Conservation (phyloP, 2,113 vertebrate species). For the Rhinolophus ferrumequinum region DNA sequence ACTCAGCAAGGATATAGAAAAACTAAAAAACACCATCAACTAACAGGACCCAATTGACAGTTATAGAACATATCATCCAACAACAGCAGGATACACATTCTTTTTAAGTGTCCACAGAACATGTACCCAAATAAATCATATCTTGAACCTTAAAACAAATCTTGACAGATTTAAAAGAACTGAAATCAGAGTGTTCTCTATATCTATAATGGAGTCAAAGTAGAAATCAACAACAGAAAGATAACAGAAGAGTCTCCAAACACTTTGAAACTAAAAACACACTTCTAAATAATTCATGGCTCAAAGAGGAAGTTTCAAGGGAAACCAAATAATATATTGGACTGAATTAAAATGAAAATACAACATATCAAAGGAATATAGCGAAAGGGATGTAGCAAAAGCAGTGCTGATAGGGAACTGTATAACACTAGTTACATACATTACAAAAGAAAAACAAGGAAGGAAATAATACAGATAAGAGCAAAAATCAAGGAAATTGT, state of each 20-base stretch:
- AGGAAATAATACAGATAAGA: neutral
- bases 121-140: neutral
- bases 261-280: neutral
- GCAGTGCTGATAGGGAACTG: neutral
- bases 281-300: neutral
- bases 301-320: neutral
- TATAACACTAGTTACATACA: neutral
- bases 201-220: neutral
- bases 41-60: neutral
- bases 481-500: neutral
- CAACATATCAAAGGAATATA: neutral
- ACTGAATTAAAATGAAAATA: neutral
- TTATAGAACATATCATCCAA: neutral
- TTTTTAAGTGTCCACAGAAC: neutral
- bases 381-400: neutral
- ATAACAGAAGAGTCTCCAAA: neutral
- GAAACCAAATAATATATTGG: neutral
- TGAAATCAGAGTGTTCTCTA: neutral
- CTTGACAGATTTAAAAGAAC: neutral
- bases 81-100: neutral
- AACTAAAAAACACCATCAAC: neutral
- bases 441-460: neutral
- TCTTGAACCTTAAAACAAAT: neutral
- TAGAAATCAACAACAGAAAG: neutral
- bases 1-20: neutral